A percentile compares a stretch with the other conserved stretches of the same genome.
Conservation (phyloP, 2,888 invertebrate genomes). For the Cloeon dipterum region DNA sequence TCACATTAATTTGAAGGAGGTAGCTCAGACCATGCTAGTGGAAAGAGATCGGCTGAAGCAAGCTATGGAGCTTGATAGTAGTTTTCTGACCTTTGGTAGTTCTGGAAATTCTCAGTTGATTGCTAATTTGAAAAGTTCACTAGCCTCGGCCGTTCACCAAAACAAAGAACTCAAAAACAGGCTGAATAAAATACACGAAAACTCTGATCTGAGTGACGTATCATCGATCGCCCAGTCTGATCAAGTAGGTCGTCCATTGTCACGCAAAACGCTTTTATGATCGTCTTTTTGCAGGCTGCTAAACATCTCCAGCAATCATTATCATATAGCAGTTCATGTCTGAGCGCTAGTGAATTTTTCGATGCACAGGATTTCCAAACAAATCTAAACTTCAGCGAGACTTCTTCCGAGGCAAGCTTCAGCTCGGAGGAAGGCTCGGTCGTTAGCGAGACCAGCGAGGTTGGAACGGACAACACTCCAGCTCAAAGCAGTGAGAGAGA, state of each 20-base stretch:
- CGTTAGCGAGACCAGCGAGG: slow-evolving; percentile 40
- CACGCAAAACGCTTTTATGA: too few relatives aligned
- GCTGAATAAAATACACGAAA: slow-evolving; percentile 32
- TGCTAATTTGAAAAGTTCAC: slow-evolving; percentile 30
- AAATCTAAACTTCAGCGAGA: slow-evolving; percentile 26
- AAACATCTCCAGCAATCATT: slow-evolving; percentile 37
- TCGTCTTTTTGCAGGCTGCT: slow-evolving; percentile 19
- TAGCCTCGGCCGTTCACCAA: slow-evolving; percentile 44
- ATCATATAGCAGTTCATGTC: slow-evolving; percentile 53
- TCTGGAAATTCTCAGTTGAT: slow-evolving; percentile 16
- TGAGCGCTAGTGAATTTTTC: slow-evolving; percentile 55
- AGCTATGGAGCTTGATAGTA: slow-evolving; percentile 26
- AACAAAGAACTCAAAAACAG: slow-evolving; percentile 45
- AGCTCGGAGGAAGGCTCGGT: slow-evolving; percentile 43
- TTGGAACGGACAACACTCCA: slow-evolving; percentile 22
- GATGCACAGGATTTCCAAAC: slow-evolving; percentile 44
- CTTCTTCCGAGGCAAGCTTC: slow-evolving; percentile 46
- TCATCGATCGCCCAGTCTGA: slow-evolving; percentile 31
- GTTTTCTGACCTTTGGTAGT: slow-evolving; percentile 9
- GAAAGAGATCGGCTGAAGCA: slow-evolving; percentile 38
- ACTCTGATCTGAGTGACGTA: slow-evolving; percentile 35
- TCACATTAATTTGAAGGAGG: slow-evolving; percentile 19
- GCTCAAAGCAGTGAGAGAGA: slow-evolving; percentile 15
- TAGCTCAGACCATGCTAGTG: slow-evolving; percentile 19
- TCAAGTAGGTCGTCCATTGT: too few relatives aligned